phyloP scores from a whole-genome alignment of 2,113 vertebrate species.

The Agapornis roseicollis region DNA sequence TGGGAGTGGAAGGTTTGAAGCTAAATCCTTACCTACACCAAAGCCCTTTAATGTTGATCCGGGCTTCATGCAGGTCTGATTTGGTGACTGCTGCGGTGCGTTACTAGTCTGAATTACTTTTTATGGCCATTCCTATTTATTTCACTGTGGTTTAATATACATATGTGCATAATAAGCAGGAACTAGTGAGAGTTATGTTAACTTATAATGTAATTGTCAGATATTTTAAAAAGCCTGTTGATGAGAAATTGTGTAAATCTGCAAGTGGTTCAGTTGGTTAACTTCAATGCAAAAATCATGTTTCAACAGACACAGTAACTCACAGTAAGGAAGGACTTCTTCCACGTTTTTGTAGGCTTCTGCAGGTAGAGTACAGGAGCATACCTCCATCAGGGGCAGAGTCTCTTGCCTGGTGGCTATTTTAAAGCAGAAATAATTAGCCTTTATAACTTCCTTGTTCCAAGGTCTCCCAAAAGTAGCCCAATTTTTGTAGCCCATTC shows the following conservation, averaged over 20 bases:
- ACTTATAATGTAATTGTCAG: background rate
- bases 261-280: background rate
- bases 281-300: background rate
- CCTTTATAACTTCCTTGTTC: slow-evolving; percentile 3
- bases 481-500: background rate
- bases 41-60: background rate
- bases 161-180: background rate
- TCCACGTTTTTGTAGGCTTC: slow-evolving; percentile 1
- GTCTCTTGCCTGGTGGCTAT: background rate
- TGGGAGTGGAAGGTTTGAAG: background rate
- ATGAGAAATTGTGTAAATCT: background rate
- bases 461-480: background rate
- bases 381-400: background rate
- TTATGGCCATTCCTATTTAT: background rate
- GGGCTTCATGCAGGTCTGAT: background rate
- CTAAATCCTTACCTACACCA: background rate
- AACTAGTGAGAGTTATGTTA: background rate
- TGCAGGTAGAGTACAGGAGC: background rate
- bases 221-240: slow-evolving; percentile 1
- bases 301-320: background rate
- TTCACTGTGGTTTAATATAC: slow-evolving; percentile 18
- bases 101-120: background rate
- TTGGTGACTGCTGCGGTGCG: background rate
- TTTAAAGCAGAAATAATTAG: background rate
- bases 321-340: slow-evolving; percentile 4